phyloP scores from a whole-genome alignment of 2,888 invertebrate genomes.

The Drosophila basisetae region DNA sequence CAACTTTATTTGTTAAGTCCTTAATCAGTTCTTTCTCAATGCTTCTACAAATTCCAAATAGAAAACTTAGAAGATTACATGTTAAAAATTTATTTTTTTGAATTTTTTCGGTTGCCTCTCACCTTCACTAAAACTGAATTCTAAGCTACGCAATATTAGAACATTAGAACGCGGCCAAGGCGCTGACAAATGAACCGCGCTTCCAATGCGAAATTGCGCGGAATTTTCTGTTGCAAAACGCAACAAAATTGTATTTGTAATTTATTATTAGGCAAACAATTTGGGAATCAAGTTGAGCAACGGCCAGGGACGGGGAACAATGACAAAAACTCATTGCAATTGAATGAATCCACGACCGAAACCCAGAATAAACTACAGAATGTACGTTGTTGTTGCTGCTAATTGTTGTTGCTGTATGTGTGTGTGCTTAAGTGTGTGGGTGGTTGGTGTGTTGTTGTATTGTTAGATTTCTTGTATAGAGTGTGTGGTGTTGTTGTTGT shows the following conservation, averaged over 20 bases:
- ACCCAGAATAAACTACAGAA: slow-evolving; percentile 76
- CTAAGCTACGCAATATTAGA: slow-evolving; percentile 35
- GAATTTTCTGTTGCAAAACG: slow-evolving; percentile 31
- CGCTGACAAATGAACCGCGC: slow-evolving; percentile 38
- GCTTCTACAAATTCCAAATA: slow-evolving; percentile 77
- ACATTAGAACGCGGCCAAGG: slow-evolving; percentile 28
- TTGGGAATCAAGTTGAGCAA: slow-evolving; percentile 36
- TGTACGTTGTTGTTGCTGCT: slow-evolving; percentile 80
- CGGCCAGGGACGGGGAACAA: slow-evolving; percentile 52
- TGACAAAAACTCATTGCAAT: slow-evolving; percentile 71
- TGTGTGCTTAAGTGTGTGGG: slow-evolving; percentile 43
- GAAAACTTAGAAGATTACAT: slow-evolving; percentile 75
- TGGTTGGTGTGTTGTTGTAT: slow-evolving; percentile 53
- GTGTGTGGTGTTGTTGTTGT: slow-evolving; percentile 20
- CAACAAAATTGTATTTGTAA: slow-evolving; percentile 44
- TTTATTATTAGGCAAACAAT: slow-evolving; percentile 38
- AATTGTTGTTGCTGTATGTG: slow-evolving; percentile 50
- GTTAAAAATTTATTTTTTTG: slow-evolving; percentile 67
- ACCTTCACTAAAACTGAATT: slow-evolving; percentile 75
- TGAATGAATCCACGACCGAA: slow-evolving; percentile 44
- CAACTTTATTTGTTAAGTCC: slow-evolving; percentile 81
- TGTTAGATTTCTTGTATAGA: slow-evolving; percentile 52
- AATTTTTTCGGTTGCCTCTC: slow-evolving; percentile 51
- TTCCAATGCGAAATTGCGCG: slow-evolving; percentile 17
- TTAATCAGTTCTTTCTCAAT: slow-evolving; percentile 84